A percentile compares a stretch with the other conserved stretches of the same genome.
Evolutionary conservation across 2,797 vertebrate species (phyloP).

Genomic region (Enteromius radiatus): DNA sequence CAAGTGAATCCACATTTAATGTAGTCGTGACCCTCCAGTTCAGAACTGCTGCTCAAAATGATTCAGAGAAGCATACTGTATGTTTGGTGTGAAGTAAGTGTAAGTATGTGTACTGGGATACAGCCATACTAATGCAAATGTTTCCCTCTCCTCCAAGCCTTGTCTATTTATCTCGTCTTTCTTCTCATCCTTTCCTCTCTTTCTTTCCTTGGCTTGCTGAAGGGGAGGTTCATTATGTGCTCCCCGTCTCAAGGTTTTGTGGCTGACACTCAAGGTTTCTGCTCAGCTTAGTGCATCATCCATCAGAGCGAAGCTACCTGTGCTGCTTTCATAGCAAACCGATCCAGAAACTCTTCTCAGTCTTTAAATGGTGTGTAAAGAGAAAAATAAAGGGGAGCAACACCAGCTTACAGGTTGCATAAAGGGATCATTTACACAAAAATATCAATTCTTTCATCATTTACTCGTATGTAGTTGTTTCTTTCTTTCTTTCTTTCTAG

Average conservation of each 20-base stretch:
- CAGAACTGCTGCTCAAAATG: not conserved
- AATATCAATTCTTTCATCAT: not conserved
- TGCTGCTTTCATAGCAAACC: conserved; percentile 9
- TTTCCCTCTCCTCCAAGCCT: not conserved
- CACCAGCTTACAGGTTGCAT: conserved; percentile 11
- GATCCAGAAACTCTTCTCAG: conserved; percentile 28
- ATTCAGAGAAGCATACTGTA: not conserved
- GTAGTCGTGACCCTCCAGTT: conserved; percentile 1
- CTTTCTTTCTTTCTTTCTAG: no score
- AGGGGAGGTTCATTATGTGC: conserved; percentile 52
- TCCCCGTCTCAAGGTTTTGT: conserved; percentile 44
- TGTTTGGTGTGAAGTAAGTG: not conserved
- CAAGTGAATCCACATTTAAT: not conserved
- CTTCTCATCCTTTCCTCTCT: conserved; percentile 4
- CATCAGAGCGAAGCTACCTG: conserved; percentile 36
- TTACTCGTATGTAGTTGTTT: not conserved
- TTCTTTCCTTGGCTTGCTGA: conserved; percentile 12
- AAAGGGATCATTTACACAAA: not conserved
- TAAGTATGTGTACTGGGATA: not conserved
- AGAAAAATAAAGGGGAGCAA: not conserved
- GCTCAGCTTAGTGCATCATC: conserved; percentile 34
- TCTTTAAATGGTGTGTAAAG: not conserved
- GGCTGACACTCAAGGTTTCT: conserved; percentile 46
- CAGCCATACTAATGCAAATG: conserved; percentile 15
- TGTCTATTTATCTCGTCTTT: conserved; percentile 24